Conservation (phyloP, 2,888 invertebrate genomes). For the Conomelus anceps region DNA sequence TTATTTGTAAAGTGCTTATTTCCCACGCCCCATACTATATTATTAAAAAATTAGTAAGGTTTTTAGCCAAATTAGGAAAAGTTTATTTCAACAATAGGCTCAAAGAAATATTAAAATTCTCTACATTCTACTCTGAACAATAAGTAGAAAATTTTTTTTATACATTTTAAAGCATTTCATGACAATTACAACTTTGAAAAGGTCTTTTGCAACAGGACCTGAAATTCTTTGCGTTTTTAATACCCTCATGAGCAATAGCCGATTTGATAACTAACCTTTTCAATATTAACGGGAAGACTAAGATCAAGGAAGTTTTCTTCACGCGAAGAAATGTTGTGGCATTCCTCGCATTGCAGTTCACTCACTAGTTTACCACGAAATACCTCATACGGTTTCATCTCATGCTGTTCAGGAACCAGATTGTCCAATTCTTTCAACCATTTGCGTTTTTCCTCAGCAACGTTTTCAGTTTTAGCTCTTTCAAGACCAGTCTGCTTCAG, state of each 20-base stretch:
- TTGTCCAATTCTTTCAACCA: conserved; percentile 77
- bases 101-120: too few relatives aligned
- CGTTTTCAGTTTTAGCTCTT: conserved; percentile 66
- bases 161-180: too few relatives aligned
- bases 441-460: conserved; percentile 66
- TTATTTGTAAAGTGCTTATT: too few relatives aligned
- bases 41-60: too few relatives aligned
- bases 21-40: too few relatives aligned
- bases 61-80: too few relatives aligned
- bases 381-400: conserved; percentile 78
- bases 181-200: too few relatives aligned
- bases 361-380: conserved; percentile 92
- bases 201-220: too few relatives aligned
- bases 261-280: conserved; percentile 43
- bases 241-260: not conserved
- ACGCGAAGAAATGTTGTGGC: conserved; percentile 76
- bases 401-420: conserved; percentile 63
- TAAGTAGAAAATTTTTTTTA: too few relatives aligned
- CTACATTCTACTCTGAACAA: too few relatives aligned
- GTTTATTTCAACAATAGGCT: too few relatives aligned
- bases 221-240: not conserved
- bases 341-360: conserved; percentile 81
- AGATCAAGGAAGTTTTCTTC: conserved; percentile 92
- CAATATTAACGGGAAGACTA: conserved; percentile 78
- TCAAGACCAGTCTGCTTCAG: conserved; percentile 66